A percentile compares a stretch with the other conserved stretches of the same genome.
These are phyloP conservation scores for Lordiphosa fenestrarum DNA, from an alignment of 2,888 invertebrate genomes.

Conservation along the genomic window DNA sequence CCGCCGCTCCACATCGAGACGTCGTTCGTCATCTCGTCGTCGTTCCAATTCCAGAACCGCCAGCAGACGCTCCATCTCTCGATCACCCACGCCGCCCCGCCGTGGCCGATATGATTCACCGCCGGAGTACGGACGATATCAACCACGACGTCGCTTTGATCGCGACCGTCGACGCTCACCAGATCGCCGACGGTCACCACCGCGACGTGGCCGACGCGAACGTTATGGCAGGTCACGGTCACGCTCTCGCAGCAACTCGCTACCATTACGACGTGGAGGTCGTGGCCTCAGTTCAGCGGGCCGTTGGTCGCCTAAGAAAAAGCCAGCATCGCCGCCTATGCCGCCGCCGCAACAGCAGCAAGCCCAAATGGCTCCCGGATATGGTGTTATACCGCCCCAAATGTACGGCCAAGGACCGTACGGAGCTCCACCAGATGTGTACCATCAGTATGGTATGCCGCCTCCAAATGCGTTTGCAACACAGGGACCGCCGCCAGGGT, in stretches of 20 bases:
- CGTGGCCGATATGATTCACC: constrained; percentile 75
- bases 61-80: constrained; percentile 69
- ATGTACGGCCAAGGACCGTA: constrained; percentile 72
- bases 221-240: constrained; percentile 68
- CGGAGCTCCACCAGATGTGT: constrained; percentile 49
- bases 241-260: constrained; percentile 70
- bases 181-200: constrained; percentile 67
- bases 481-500: constrained; percentile 50
- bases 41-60: constrained; percentile 70
- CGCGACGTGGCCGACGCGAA: constrained; percentile 59
- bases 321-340: constrained; percentile 64
- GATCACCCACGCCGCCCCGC: constrained; percentile 74
- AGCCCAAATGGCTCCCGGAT: constrained; percentile 45
- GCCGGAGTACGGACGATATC: constrained; percentile 73
- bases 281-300: constrained; percentile 10
- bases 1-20: constrained; percentile 52
- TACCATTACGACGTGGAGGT: constrained; percentile 60
- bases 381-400: constrained; percentile 64
- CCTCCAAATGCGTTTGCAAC: constrained; percentile 63
- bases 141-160: constrained; percentile 61
- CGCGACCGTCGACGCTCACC: constrained; percentile 64
- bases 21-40: constrained; percentile 42
- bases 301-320: constrained; percentile 77
- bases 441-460: constrained; percentile 69
- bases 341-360: constrained; percentile 53